Evolutionary conservation across 2,888 invertebrate species (phyloP).

Genomic region (Habroteleia sp.): DNA sequence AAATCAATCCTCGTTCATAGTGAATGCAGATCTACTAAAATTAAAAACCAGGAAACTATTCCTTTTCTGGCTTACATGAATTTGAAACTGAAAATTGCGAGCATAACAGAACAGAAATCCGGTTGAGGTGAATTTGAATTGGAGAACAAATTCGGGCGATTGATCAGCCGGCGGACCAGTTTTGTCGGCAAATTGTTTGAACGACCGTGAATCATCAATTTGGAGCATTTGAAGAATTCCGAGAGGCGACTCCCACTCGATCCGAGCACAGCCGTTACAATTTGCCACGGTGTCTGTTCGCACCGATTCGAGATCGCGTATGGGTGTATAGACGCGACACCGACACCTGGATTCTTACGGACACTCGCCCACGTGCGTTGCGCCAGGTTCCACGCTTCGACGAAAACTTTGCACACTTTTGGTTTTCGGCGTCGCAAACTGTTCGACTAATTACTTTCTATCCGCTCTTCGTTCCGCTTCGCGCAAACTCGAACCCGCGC

Average conservation of each 20-base stretch:
- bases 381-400: slow-evolving; percentile 17
- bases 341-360: slow-evolving; percentile 48
- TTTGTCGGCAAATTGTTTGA: not conserved
- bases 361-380: slow-evolving; percentile 44
- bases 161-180: not conserved
- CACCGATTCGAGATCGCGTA: slow-evolving; percentile 27
- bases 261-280: slow-evolving; percentile 7
- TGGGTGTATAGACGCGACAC: slow-evolving; percentile 32
- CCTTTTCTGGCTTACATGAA: no score
- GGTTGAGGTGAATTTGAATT: not conserved
- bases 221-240: slow-evolving; percentile 30
- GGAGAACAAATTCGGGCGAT: not conserved
- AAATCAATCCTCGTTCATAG: no score
- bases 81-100: no score
- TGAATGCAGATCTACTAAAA: no score
- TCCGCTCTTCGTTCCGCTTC: not conserved
- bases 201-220: slow-evolving; percentile 19
- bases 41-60: no score
- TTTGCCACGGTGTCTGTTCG: slow-evolving; percentile 26
- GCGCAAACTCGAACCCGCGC: not conserved
- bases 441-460: no score
- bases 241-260: slow-evolving; percentile 15
- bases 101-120: no score
- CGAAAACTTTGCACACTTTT: slow-evolving; percentile 11
- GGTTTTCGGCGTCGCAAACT: not conserved